Percentiles rank a stretch among this genome's conserved stretches.
Evolutionary conservation across 2,888 invertebrate species (phyloP).

Genomic region (Carabus problematicus): DNA sequence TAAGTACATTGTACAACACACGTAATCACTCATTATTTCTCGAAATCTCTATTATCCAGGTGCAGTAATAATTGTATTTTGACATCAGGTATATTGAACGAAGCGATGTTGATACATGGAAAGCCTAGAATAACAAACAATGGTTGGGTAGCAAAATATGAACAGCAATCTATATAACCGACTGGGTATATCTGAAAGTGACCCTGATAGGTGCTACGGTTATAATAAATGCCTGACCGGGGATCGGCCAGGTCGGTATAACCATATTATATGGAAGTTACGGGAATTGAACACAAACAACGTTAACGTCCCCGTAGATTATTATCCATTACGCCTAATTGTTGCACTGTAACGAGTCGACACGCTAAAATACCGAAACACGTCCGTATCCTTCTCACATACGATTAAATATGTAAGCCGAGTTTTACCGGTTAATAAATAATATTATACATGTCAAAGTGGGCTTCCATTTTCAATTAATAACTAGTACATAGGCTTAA

Average conservation of each 20-base stretch:
- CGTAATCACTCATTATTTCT: too few relatives aligned
- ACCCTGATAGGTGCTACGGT: constrained; percentile 13
- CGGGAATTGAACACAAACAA: constrained; percentile 38
- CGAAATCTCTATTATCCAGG: too few relatives aligned
- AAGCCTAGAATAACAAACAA: too few relatives aligned
- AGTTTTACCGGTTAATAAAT: constrained; percentile 16
- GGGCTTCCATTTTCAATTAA: constrained; percentile 20
- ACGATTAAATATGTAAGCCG: constrained; percentile 23
- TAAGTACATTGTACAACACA: too few relatives aligned
- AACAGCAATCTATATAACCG: constrained; percentile 15
- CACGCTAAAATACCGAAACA: constrained; percentile 19
- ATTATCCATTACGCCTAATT: constrained; percentile 41
- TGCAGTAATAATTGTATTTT: too few relatives aligned
- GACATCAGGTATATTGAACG: too few relatives aligned
- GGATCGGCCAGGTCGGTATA: neutral
- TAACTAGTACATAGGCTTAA: constrained; percentile 23
- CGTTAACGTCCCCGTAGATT: constrained; percentile 36
- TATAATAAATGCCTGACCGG: constrained; percentile 34
- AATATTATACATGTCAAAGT: constrained; percentile 22
- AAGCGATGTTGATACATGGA: too few relatives aligned
- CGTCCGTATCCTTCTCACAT: constrained; percentile 16
- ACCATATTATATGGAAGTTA: constrained; percentile 30
- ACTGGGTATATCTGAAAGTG: constrained; percentile 15
- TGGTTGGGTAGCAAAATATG: neutral
- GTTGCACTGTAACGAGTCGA: constrained; percentile 15